phyloP scores from a whole-genome alignment of 2,113 vertebrate genomes.

The Eretmochelys imbricata region DNA sequence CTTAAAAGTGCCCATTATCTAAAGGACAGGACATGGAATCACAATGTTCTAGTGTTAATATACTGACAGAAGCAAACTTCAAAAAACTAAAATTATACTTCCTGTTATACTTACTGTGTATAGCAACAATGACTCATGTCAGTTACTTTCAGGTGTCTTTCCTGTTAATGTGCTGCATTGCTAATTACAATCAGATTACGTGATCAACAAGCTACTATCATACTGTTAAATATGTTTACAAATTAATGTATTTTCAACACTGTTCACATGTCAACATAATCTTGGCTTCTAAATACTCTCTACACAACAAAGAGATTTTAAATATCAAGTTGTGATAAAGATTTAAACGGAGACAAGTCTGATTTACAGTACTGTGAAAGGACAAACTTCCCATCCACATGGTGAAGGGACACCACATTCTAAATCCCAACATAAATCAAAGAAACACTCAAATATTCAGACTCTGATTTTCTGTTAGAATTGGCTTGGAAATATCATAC shows the following conservation, averaged over 20 bases:
- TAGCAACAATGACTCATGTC: background rate
- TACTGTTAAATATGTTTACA: background rate
- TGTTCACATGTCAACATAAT: accelerated
- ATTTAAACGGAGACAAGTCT: background rate
- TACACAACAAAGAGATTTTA: background rate
- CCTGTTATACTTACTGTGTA: background rate
- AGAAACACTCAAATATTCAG: background rate
- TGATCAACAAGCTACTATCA: background rate
- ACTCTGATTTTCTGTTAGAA: background rate
- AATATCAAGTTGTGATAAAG: background rate
- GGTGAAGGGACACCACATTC: background rate
- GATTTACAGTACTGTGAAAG: background rate
- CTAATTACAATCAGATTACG: background rate
- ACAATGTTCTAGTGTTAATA: background rate
- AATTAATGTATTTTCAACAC: background rate
- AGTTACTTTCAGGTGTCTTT: background rate
- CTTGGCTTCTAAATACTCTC: background rate
- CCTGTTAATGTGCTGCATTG: background rate
- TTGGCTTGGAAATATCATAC: background rate
- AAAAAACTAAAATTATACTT: background rate
- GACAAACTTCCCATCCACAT: background rate
- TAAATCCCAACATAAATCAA: background rate
- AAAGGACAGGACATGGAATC: background rate
- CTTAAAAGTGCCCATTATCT: background rate
- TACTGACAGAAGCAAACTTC: background rate